Evolutionary conservation across 2,113 vertebrate genomes (phyloP).

Genomic region (Xiphophorus couchianus): DNA sequence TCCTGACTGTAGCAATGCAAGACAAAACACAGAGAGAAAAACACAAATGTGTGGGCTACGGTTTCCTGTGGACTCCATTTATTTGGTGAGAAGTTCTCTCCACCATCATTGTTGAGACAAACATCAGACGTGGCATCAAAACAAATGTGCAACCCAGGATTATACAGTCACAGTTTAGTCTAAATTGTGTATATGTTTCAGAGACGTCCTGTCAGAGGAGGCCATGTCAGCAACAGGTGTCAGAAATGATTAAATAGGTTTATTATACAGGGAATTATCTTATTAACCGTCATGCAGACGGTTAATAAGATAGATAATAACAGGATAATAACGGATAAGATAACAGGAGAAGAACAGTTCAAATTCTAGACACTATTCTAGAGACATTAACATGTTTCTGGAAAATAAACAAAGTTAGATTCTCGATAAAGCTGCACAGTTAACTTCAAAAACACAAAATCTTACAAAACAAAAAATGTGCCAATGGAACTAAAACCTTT

Average conservation of each 20-base stretch:
- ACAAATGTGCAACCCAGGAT: constrained; percentile 31
- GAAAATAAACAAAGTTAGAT: constrained; percentile 47
- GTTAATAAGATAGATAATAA: too few species aligned
- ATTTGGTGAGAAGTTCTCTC: constrained; percentile 28
- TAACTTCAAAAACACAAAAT: too few species aligned
- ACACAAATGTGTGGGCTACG: constrained; percentile 36
- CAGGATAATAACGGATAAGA: too few species aligned
- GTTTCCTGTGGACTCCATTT: constrained; percentile 42
- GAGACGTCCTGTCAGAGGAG: constrained; percentile 34
- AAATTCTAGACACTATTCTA: constrained; percentile 29
- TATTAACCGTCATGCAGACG: constrained; percentile 26
- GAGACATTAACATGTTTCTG: constrained; percentile 35
- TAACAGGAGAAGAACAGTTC: constrained; percentile 36
- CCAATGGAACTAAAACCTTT: too few species aligned
- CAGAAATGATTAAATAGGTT: not conserved
- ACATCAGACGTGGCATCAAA: constrained; percentile 31
- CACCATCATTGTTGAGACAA: constrained; percentile 34
- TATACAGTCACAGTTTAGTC: constrained; percentile 18
- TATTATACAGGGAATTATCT: constrained; percentile 1
- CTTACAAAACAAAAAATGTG: too few species aligned
- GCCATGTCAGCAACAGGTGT: constrained; percentile 61
- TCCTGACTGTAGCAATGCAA: constrained; percentile 27
- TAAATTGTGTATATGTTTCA: constrained; percentile 19
- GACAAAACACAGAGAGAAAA: constrained; percentile 51
- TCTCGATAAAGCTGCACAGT: too few species aligned